Evolutionary conservation across 2,888 invertebrate species (phyloP).

Genomic region (Pristionchus mayeri): DNA sequence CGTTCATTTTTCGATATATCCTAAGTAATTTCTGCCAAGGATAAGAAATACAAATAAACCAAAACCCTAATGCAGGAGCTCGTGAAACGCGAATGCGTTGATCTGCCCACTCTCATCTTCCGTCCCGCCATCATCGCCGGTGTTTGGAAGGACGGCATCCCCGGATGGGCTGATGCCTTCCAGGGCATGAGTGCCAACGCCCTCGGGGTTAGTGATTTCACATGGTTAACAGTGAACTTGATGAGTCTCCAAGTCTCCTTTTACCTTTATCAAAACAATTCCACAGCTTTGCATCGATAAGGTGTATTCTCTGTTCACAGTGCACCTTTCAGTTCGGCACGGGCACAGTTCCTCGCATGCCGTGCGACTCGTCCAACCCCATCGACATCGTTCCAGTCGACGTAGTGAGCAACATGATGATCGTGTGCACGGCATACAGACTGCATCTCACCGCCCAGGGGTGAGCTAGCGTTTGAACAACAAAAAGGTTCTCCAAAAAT

Average conservation of each 20-base stretch:
- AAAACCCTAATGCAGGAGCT: too few relatives aligned
- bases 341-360: constrained; percentile 24
- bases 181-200: constrained; percentile 86
- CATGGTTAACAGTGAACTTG: too few relatives aligned
- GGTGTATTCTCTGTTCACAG: too few relatives aligned
- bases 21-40: too few relatives aligned
- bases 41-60: too few relatives aligned
- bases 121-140: constrained; percentile 94
- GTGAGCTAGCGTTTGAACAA: too few relatives aligned
- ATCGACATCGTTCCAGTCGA: constrained; percentile 95
- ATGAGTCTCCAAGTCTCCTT: too few relatives aligned
- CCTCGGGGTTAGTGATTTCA: constrained; percentile 1
- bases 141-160: constrained; percentile 79
- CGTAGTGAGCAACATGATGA: constrained; percentile 89
- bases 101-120: constrained; percentile 85
- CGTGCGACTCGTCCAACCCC: constrained; percentile 82
- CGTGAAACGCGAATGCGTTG: constrained; percentile 84
- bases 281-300: too few relatives aligned
- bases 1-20: too few relatives aligned
- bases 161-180: constrained; percentile 94
- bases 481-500: too few relatives aligned
- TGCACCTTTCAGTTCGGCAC: constrained; percentile 9
- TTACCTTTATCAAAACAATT: too few relatives aligned
- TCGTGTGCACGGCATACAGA: constrained; percentile 88
- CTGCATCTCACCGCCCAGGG: background rate